Conservation (phyloP, 2,113 vertebrate species). For the Stigmatopora argus region DNA sequence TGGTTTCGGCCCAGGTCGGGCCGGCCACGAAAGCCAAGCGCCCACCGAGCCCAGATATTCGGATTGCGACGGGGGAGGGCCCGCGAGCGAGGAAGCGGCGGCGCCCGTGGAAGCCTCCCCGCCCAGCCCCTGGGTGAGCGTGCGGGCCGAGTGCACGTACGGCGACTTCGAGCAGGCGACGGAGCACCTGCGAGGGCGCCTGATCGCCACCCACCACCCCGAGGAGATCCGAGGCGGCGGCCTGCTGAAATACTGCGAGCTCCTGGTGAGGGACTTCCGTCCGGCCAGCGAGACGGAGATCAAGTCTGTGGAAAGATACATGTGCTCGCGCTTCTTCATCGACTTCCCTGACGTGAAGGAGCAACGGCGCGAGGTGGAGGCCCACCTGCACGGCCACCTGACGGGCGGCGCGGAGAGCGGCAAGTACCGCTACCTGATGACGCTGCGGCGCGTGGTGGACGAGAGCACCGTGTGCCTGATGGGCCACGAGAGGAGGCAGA, state of each 20-base stretch:
- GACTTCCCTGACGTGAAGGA: constrained; percentile 89
- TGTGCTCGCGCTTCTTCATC: constrained; percentile 98
- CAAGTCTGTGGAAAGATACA: constrained; percentile 90
- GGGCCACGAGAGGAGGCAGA: constrained; percentile 85
- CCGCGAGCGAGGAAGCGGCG: not conserved
- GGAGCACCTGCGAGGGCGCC: constrained; percentile 80
- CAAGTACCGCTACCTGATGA: constrained; percentile 96
- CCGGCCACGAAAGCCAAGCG: constrained; percentile 10
- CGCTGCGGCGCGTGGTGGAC: constrained; percentile 81
- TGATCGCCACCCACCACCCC: constrained; percentile 88
- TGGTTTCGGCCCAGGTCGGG: constrained; percentile 8
- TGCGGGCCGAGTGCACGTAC: constrained; percentile 91
- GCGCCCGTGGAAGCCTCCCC: not conserved
- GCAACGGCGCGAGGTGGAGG: constrained; percentile 91
- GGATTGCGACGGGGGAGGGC: constrained; percentile 20
- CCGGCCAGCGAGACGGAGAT: constrained; percentile 84
- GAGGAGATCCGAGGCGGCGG: constrained; percentile 95
- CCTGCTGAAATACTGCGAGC: constrained; percentile 90
- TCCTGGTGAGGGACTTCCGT: constrained; percentile 86
- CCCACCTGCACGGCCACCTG: constrained; percentile 88
- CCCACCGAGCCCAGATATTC: constrained; percentile 40
- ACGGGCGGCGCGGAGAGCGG: constrained; percentile 83
- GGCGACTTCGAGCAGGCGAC: constrained; percentile 87
- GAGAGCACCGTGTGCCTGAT: constrained; percentile 94
- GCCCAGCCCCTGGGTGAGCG: constrained; percentile 44